Conservation (phyloP, 2,113 vertebrate species). For the Lates calcarifer region DNA sequence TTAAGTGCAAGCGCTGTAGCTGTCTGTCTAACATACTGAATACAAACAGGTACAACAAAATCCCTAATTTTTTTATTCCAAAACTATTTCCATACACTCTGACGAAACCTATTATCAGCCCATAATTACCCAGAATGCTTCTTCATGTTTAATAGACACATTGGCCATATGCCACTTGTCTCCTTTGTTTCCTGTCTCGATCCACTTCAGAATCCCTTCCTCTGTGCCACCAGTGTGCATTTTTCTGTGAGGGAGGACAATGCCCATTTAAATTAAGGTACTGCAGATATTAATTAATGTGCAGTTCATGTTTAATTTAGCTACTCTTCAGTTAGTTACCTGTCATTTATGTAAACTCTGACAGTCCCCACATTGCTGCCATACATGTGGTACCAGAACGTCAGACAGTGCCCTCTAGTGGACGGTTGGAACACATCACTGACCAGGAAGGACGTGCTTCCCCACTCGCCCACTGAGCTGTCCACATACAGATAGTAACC, state of each 20-base stretch:
- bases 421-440: slow-evolving; percentile 77
- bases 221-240: slow-evolving; percentile 58
- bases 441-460: slow-evolving; percentile 71
- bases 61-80: not conserved
- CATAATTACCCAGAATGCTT: slow-evolving; percentile 82
- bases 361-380: slow-evolving; percentile 77
- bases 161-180: slow-evolving; percentile 72
- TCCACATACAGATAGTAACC: slow-evolving; percentile 84
- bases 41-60: not conserved
- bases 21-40: no score
- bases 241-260: slow-evolving; percentile 55
- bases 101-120: not conserved
- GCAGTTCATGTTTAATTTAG: not conserved
- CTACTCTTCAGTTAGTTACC: slow-evolving; percentile 56
- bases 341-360: slow-evolving; percentile 76
- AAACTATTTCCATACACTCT: not conserved
- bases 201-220: slow-evolving; percentile 75
- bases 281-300: not conserved
- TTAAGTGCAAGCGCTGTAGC: no score
- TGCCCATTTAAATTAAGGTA: not conserved
- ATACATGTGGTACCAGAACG: slow-evolving; percentile 84
- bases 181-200: slow-evolving; percentile 70
- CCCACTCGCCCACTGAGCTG: slow-evolving; percentile 77
- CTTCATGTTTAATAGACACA: slow-evolving; percentile 57
- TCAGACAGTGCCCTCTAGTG: slow-evolving; percentile 78